Evolutionary conservation across 2,888 invertebrate species (phyloP), one percentile per base, ranked within the genome.

Genomic region (Zygaena filipendulae): DNA sequence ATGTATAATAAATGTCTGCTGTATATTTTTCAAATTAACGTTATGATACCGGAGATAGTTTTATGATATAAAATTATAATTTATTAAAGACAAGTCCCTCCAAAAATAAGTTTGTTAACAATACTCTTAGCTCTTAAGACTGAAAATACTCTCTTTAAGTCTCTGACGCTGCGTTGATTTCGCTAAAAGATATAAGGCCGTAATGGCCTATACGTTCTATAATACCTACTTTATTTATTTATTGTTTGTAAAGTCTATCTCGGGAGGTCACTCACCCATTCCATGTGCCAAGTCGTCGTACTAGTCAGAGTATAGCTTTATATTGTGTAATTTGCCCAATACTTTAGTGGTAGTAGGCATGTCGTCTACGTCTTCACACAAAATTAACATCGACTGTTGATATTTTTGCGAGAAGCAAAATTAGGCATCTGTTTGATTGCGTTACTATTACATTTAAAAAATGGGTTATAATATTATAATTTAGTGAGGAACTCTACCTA

Each of bases 41-140:
- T 52, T 50, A 53, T 47, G 38, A 42, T 54, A 51, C 59, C 59
- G 59, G 52, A 59, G 46, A 59, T 58, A 64, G 47, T 49, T 59
- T 55, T 64, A 67, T 52, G 43, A 53, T 49, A 47, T 56, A 55
- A 58, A 56, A 52, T 47, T 58, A 63, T 58, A 50, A 61, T 59
- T 61, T 58, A 59, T 64, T 60, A 67, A 56, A 56, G 61, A 40
- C 53, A 70, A 74, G 49, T 77, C 75, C 77, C 72, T 75, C 77
- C 75, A 75, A 49, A 64, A 41, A 64, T 60, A 63, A 52, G 62
- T 62, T 59, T 16, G n/a, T 59, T 62, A 66, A 66, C 61, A 67
- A 62, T 68, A 69, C 58, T 69, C 53, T 61, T 77, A 74, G 72
- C 63, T 54, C 52, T 59, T 74, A 77, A 75, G 77, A 75, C 75